Conservation (phyloP, 2,113 vertebrate species). For the Loxodonta africana region DNA sequence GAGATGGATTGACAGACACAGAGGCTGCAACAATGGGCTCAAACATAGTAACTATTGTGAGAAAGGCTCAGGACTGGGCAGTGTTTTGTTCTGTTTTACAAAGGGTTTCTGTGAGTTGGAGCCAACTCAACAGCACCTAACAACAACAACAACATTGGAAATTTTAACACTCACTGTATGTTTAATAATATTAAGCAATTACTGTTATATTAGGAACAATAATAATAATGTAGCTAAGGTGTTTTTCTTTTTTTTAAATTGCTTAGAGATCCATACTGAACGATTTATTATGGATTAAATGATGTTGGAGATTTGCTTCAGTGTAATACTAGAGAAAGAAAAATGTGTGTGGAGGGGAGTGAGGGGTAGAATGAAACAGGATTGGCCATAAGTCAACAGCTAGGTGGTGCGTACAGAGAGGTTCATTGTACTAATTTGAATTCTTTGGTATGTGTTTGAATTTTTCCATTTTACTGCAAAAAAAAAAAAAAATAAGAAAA, state of each 20-base stretch:
- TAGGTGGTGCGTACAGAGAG: background rate
- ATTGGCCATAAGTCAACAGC: background rate
- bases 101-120: too few species aligned
- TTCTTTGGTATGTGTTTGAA: background rate
- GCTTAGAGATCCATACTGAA: background rate
- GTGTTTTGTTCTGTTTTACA: too few species aligned
- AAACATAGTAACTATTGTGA: too few species aligned
- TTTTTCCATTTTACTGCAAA: background rate
- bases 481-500: too few species aligned
- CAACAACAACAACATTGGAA: too few species aligned
- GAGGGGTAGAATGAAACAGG: background rate
- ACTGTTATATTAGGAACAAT: background rate
- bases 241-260: background rate
- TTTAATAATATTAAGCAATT: slow-evolving; percentile 29
- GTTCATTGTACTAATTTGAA: too few species aligned
- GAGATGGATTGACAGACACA: too few species aligned
- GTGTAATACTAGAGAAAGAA: background rate
- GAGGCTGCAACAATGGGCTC: too few species aligned
- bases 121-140: too few species aligned
- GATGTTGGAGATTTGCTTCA: background rate
- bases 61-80: too few species aligned
- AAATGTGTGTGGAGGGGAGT: background rate
- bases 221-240: background rate
- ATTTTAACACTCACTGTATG: background rate
- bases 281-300: background rate